phyloP scores from a whole-genome alignment of 2,113 vertebrate species.

The Corydoras maculifer region DNA sequence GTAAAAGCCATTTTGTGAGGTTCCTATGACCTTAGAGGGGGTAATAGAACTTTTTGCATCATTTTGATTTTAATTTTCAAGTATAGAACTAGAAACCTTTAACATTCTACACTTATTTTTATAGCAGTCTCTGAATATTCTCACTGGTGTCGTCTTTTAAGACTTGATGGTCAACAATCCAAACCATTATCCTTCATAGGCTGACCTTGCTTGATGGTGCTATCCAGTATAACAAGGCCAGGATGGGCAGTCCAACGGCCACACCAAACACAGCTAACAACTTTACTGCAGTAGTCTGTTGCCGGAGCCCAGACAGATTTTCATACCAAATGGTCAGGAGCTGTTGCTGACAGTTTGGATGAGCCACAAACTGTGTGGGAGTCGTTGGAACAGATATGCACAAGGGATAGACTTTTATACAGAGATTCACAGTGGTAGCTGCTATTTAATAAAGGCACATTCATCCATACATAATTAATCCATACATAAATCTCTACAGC shows the following conservation, averaged over 20 bases:
- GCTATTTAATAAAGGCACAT: not conserved
- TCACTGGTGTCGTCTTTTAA: too few relatives aligned
- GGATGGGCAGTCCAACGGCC: conserved; percentile 76
- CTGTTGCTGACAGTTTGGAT: conserved; percentile 95
- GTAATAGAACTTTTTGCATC: too few relatives aligned
- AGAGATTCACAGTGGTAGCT: not conserved
- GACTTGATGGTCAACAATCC: too few relatives aligned
- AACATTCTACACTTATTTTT: too few relatives aligned
- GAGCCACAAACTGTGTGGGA: conserved; percentile 83
- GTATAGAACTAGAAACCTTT: too few relatives aligned
- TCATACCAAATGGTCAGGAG: conserved; percentile 96
- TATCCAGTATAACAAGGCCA: conserved; percentile 84
- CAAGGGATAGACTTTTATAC: not conserved
- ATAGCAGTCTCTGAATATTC: too few relatives aligned
- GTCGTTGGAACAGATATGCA: conserved; percentile 26
- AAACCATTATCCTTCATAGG: conserved; percentile 5
- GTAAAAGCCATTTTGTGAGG: too few relatives aligned
- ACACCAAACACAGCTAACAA: conserved; percentile 86
- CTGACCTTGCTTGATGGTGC: conserved; percentile 92
- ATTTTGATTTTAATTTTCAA: too few relatives aligned
- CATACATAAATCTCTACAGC: too few relatives aligned
- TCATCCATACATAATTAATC: too few relatives aligned
- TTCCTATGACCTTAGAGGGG: too few relatives aligned
- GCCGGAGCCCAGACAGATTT: conserved; percentile 81
- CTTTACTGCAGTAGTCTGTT: conserved; percentile 85